These are phyloP conservation scores for Leptopilina boulardi DNA, from an alignment of 1,140 invertebrate species.

Conservation along the genomic window DNA sequence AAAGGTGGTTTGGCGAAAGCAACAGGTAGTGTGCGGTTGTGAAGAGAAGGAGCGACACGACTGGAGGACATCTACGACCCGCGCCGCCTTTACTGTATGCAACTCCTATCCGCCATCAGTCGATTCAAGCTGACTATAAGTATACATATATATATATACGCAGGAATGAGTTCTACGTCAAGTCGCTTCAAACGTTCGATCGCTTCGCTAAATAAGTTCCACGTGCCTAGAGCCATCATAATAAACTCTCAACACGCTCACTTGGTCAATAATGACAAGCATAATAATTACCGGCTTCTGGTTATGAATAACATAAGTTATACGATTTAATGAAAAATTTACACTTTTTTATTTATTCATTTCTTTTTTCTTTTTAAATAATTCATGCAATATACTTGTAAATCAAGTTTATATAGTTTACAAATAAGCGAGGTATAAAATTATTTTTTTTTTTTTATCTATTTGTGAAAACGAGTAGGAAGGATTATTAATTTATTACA, in stretches of 20 bases:
- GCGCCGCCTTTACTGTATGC: not conserved
- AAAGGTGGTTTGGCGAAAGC: not conserved
- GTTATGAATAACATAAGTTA: not conserved
- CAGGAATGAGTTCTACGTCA: not conserved
- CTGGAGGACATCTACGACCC: not conserved
- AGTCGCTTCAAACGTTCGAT: slow-evolving; percentile 2
- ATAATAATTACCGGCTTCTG: not conserved
- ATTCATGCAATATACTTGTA: too few relatives aligned
- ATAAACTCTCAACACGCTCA: slow-evolving; percentile 9
- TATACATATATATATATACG: not conserved
- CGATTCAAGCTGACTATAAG: not conserved
- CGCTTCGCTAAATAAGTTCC: slow-evolving; percentile 12
- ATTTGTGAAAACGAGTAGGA: too few relatives aligned
- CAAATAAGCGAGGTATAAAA: too few relatives aligned
- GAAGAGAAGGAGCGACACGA: not conserved
- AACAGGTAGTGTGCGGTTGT: not conserved
- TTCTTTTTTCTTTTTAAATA: not conserved
- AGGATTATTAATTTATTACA: too few relatives aligned
- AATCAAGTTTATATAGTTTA: too few relatives aligned
- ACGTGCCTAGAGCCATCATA: slow-evolving; percentile 27
- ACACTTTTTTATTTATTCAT: not conserved
- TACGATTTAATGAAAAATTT: not conserved
- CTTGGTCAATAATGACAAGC: not conserved
- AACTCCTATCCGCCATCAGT: not conserved
- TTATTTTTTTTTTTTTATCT: too few relatives aligned